Base-by-base conservation (phyloP, 2,797 vertebrate genomes). In the Scomberomorus guttatus region DNA sequence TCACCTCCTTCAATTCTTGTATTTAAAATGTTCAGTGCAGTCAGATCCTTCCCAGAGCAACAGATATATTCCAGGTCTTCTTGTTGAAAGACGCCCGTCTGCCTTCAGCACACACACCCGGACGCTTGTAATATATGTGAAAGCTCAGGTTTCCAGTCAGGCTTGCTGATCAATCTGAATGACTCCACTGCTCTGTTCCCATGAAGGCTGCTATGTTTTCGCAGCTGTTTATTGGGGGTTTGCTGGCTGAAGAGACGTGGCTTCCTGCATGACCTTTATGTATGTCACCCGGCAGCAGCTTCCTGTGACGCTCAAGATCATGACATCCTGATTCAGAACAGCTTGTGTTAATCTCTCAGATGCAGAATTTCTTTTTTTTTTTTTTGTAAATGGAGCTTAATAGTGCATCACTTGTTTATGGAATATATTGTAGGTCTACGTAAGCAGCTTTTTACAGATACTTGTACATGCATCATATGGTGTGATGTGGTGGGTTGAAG, bases 291-390 rank as follows among this genome's bases (percentile, higher is more conserved):
- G 20, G 51, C 56, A 68, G 51, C 66, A 79, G 73, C 83, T 92
- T 94, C 91, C 92, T 93, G 87, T 94, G 91, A 93, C 81, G 77
- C 17, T 65, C 58, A 5, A 76, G 10, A 42, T 44, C 37, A 11
- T 37, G 17, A 80, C 83, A 65, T 64, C 44, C 79, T 83, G 77
- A 82, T 82, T 77, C 48, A 84, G 37, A 81, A 2, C 37, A 42
- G 73, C 55, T 65, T 0, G 3, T 18, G 55, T 9, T 55, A 67
- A 32, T 77, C 25, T 72, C 37, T 81, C 12, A 42, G 58, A 80
- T 69, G 58, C 59, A 61, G 2, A 39, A 2, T 55, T 58, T 5
- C 6, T 32, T 32, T 32, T 32, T 32, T 32, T 32, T 32, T 32
- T 79, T 77, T 52, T 83, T 20, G n/a, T n/a, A 75, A 60, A 11